These are phyloP conservation scores for Diorhabda elongata DNA, from an alignment of 1,140 invertebrate genomes.

Conservation along the genomic window DNA sequence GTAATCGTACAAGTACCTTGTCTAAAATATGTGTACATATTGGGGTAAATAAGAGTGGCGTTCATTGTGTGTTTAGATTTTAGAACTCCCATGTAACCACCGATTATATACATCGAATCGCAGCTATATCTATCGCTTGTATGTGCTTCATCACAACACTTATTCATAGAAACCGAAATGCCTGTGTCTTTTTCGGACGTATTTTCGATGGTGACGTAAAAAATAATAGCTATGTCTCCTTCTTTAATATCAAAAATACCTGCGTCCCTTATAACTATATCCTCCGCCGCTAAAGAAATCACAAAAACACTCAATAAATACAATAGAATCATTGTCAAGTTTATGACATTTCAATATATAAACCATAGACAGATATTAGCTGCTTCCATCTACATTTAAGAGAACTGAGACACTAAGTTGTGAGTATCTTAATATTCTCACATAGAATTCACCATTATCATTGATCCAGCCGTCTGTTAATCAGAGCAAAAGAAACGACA, in stretches of 20 bases:
- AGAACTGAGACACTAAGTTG: too few relatives aligned
- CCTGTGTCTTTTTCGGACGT: conserved; percentile 23
- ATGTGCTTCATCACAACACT: conserved; percentile 25
- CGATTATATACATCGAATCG: conserved; percentile 25
- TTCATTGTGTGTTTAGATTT: conserved; percentile 21
- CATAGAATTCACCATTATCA: too few relatives aligned
- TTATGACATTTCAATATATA: too few relatives aligned
- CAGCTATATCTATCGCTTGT: conserved; percentile 17
- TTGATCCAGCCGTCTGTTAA: too few relatives aligned
- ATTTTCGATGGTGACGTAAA: conserved; percentile 27
- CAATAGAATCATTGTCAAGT: too few relatives aligned
- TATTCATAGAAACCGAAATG: conserved; percentile 24
- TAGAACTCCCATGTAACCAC: conserved; percentile 27
- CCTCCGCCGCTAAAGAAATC: background rate
- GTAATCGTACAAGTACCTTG: conserved; percentile 22
- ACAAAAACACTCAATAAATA: too few relatives aligned
- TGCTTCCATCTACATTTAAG: too few relatives aligned
- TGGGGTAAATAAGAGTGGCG: conserved; percentile 29
- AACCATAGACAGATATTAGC: too few relatives aligned
- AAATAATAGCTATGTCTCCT: conserved; percentile 27
- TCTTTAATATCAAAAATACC: conserved; percentile 21
- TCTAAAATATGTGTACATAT: conserved; percentile 25
- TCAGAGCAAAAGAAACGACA: too few relatives aligned
- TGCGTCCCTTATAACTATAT: background rate
- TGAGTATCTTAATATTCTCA: too few relatives aligned